Conservation (phyloP, 2,113 vertebrate genomes). For the Xenopus tropicalis region DNA sequence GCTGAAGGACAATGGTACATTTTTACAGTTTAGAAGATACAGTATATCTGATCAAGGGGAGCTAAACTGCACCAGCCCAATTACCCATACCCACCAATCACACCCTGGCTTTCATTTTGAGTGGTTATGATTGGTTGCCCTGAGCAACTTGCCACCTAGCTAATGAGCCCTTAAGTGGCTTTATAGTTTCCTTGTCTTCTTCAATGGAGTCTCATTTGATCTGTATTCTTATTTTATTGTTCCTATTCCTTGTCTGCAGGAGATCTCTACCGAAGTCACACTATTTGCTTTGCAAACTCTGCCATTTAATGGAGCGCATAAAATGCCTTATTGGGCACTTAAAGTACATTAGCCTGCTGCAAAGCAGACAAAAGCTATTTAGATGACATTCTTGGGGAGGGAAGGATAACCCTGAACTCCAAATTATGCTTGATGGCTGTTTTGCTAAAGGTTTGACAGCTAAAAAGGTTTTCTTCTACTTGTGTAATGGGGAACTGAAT, state of each 20-base stretch:
- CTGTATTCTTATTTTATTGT: too few relatives aligned
- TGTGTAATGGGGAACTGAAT: neutral
- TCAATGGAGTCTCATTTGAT: too few relatives aligned
- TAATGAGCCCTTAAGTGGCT: too few relatives aligned
- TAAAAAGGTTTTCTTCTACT: neutral
- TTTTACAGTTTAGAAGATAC: too few relatives aligned
- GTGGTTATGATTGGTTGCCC: too few relatives aligned
- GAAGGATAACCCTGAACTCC: neutral
- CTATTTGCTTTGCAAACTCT: conserved; percentile 5
- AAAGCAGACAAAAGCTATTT: neutral
- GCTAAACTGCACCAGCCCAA: too few relatives aligned
- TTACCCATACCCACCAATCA: too few relatives aligned
- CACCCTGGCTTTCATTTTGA: too few relatives aligned
- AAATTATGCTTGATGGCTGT: conserved; percentile 22
- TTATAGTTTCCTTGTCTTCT: too few relatives aligned
- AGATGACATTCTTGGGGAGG: neutral
- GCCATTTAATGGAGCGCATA: conserved; percentile 29
- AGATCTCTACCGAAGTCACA: neutral
- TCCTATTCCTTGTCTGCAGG: neutral
- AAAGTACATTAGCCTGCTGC: conserved; percentile 32
- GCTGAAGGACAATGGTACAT: too few relatives aligned
- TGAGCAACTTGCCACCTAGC: too few relatives aligned
- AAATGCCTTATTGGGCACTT: conserved; percentile 34
- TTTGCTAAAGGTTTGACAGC: conserved; percentile 4
- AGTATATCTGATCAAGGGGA: too few relatives aligned